Evolutionary conservation across 2,113 vertebrate species (phyloP), one percentile per base, ranked within the genome.

Genomic region (Channa maculata): DNA sequence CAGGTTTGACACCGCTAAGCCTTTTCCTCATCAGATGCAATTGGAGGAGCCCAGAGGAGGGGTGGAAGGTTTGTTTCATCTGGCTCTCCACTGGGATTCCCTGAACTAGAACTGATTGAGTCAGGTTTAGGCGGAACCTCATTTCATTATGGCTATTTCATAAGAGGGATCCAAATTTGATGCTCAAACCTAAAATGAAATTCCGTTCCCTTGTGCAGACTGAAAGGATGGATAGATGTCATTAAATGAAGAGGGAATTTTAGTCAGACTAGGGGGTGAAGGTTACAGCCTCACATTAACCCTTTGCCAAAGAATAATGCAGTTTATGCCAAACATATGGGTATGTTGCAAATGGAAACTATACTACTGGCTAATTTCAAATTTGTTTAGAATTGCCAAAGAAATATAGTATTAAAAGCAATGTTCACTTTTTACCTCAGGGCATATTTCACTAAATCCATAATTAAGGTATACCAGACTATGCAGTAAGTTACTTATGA

Each of bases 1-100:
- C 74, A 81, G 73, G 65, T 88, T 83, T 84, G 80, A 90, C 77
- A 82, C 62, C 79, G 65, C 41, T 61, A 65, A 89, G 79, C 71
- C 69, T 24, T 72, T 62, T 76, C 75, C 55, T 87, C 86, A 80
- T 91, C 79, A 86, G 68, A 39, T 6, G 55, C 74, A 24, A 67
- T 48, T 5, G 36, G 61, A 76, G 36, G 58, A 82, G 81, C 73
- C 76, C 71, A 54, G 70, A 59, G 46, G 68, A 7, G 71, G 49
- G 37, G 34, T 69, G 12, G 54, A 8, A 4, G 62, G 52, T 34
- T 64, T 69, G 82, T 77, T 86, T 80, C 53, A 69, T 82, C 80
- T 79, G 63, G 80, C 43, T 78, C 65, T 71, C 76, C 55, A 33
- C 37, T 83, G 77, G 79, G 75, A 86, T 69, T 82, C 55, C 63